Conservation (phyloP, 1,140 invertebrate genomes). For the Brachionus asplanchnoidis region DNA sequence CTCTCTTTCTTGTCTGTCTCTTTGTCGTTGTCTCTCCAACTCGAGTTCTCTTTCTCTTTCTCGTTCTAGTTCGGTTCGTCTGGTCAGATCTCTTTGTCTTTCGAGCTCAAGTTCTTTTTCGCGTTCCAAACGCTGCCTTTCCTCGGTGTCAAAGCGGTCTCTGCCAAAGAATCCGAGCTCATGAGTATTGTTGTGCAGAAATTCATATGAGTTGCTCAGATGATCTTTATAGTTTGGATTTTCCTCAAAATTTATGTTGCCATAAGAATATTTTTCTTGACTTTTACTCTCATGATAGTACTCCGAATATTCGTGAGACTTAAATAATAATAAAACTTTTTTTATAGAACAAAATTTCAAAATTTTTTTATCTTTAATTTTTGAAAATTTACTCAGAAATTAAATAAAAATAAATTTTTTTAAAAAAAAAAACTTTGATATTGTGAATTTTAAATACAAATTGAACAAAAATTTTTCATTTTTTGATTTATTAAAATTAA, state of each 20-base stretch:
- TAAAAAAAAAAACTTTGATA: too few species aligned
- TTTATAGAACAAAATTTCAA: too few species aligned
- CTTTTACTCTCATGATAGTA: background rate
- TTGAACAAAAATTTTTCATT: too few species aligned
- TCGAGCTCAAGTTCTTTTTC: background rate
- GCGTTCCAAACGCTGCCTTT: background rate
- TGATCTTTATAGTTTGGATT: background rate
- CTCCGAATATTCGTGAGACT: conserved; percentile 17
- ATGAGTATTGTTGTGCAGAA: background rate
- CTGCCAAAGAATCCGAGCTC: background rate
- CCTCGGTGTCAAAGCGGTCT: background rate
- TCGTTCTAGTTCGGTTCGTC: background rate
- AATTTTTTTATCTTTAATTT: too few species aligned
- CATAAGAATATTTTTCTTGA: background rate
- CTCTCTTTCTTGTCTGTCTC: background rate
- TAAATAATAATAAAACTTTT: too few species aligned
- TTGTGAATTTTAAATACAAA: too few species aligned
- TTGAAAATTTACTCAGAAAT: too few species aligned
- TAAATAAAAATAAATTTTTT: too few species aligned
- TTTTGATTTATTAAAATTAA: too few species aligned
- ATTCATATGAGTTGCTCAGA: background rate
- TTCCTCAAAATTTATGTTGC: background rate
- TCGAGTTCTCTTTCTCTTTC: background rate
- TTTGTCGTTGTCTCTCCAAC: background rate
- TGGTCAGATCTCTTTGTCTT: background rate